A percentile compares a stretch with the other conserved stretches of the same genome.
phyloP scores from a whole-genome alignment of 2,113 vertebrate genomes.

The Eolophus roseicapilla region DNA sequence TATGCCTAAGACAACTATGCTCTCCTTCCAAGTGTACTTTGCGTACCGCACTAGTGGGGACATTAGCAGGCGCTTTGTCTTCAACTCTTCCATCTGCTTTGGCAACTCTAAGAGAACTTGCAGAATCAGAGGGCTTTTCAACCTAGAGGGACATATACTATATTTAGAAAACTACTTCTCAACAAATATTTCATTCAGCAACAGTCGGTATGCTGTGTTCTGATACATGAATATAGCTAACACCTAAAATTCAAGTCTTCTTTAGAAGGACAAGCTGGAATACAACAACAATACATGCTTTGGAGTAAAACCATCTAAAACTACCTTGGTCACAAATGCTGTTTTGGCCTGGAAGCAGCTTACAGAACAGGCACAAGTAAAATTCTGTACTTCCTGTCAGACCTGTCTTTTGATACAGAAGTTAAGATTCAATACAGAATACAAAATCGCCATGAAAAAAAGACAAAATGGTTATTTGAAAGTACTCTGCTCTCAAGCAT shows the following conservation, averaged over 20 bases:
- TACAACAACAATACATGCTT: neutral
- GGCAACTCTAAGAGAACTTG: conserved; percentile 83
- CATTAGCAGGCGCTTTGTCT: conserved; percentile 80
- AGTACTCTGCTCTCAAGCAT: neutral
- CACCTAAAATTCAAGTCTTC: neutral
- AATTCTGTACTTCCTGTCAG: neutral
- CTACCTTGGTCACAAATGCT: neutral
- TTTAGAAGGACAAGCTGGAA: neutral
- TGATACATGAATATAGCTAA: neutral
- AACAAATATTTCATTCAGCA: neutral
- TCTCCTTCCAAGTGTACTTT: neutral
- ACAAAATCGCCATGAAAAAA: neutral
- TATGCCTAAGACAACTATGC: neutral
- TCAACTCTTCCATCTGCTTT: conserved; percentile 90
- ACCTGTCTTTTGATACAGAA: neutral
- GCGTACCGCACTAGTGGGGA: conserved; percentile 84
- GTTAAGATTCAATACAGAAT: neutral
- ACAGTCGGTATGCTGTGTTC: neutral
- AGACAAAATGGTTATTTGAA: neutral
- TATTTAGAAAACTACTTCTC: neutral
- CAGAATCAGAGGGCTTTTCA: conserved; percentile 86
- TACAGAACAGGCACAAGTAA: neutral
- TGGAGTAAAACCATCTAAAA: neutral
- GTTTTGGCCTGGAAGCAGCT: neutral
- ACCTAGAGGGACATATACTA: conserved; percentile 66